phyloP scores from a whole-genome alignment of 1,140 invertebrate species.

The Dinothrombium tinctorium region DNA sequence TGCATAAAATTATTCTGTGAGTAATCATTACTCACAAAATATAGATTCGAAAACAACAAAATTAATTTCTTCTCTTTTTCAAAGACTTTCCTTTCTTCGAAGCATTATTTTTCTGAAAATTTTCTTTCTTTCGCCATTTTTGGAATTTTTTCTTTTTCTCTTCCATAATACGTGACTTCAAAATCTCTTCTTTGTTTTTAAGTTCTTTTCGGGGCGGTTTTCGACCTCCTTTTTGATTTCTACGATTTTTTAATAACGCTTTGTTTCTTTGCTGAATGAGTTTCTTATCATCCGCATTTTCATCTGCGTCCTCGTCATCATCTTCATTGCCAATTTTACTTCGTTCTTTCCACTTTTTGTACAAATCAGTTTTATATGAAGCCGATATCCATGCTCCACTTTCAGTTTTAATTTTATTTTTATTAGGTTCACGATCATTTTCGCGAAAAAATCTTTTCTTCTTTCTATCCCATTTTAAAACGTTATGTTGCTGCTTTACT shows the following conservation, averaged over 20 bases:
- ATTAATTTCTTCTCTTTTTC: too few relatives aligned
- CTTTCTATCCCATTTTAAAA: constrained; percentile 41
- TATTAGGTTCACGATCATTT: constrained; percentile 33
- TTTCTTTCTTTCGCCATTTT: neutral
- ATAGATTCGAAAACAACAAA: too few relatives aligned
- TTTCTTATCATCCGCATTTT: neutral
- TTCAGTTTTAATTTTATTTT: constrained; percentile 73
- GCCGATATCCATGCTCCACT: constrained; percentile 79
- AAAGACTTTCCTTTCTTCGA: neutral
- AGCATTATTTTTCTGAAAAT: neutral
- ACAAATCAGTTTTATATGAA: constrained; percentile 70
- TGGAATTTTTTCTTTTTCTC: constrained; percentile 1
- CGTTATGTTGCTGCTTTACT: constrained; percentile 29
- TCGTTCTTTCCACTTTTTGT: constrained; percentile 47
- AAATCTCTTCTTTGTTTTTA: neutral
- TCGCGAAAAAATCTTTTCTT: constrained; percentile 65
- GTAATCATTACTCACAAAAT: too few relatives aligned
- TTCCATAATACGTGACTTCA: neutral
- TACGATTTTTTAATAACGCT: neutral
- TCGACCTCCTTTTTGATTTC: neutral
- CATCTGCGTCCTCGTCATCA: neutral
- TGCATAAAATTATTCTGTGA: too few relatives aligned
- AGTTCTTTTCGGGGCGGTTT: neutral
- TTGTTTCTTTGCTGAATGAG: neutral
- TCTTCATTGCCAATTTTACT: neutral